Percentiles rank a stretch among this genome's conserved stretches.
Evolutionary conservation across 1,140 invertebrate species (phyloP).

Genomic region (Ridgeia piscesae): DNA sequence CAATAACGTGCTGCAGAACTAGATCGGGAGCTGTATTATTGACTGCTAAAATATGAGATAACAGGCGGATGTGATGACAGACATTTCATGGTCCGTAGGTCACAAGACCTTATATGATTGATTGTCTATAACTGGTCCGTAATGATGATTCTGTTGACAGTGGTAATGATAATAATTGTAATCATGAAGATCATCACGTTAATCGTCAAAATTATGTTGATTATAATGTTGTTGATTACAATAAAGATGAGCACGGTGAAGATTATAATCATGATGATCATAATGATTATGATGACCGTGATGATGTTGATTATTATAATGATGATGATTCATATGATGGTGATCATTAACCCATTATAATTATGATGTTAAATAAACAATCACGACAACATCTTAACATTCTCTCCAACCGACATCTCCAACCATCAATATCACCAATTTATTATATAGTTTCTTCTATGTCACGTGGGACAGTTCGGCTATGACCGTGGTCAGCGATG

Average conservation of each 20-base stretch:
- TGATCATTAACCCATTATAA: background rate
- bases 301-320: background rate
- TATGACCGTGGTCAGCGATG: background rate
- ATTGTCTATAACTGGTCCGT: too few relatives aligned
- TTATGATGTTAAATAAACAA: background rate
- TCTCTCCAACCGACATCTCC: background rate
- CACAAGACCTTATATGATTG: background rate
- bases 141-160: background rate
- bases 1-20: background rate
- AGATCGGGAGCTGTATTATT: background rate
- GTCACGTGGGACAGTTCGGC: background rate
- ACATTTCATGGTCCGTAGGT: background rate
- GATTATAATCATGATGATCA: background rate
- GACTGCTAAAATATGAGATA: background rate
- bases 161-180: too few relatives aligned
- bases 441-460: background rate
- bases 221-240: background rate
- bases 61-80: too few relatives aligned
- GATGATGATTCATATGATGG: background rate
- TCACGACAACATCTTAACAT: background rate
- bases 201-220: too few relatives aligned
- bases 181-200: too few relatives aligned
- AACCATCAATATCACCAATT: background rate
- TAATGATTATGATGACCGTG: background rate
- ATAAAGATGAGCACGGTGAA: background rate